These are phyloP conservation scores for Meloidogyne exigua DNA, from an alignment of 1,140 invertebrate genomes.

Conservation along the genomic window DNA sequence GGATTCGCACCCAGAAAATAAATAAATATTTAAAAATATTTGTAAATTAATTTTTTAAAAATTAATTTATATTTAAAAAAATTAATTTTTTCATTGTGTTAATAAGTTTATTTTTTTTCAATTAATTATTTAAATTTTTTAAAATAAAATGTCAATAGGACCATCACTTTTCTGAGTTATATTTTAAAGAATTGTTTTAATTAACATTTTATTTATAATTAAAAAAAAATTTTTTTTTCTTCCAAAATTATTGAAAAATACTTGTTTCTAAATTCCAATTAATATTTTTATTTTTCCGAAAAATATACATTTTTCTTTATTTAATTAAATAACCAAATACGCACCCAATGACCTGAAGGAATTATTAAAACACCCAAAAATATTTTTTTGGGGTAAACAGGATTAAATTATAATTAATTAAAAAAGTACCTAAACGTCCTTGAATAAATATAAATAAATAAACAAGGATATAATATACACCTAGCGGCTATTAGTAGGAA, in stretches of 20 bases:
- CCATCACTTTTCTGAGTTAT: too few species aligned
- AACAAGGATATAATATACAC: not conserved
- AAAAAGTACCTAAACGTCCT: slow-evolving; percentile 4
- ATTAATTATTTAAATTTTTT: too few species aligned
- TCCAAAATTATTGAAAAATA: too few species aligned
- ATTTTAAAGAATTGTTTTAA: too few species aligned
- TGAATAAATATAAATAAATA: not conserved
- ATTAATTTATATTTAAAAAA: not conserved
- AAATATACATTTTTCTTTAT: too few species aligned
- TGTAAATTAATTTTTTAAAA: not conserved
- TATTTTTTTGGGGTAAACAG: not conserved
- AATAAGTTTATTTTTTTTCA: too few species aligned
- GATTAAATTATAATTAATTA: not conserved
- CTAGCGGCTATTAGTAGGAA: not conserved
- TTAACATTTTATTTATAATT: too few species aligned
- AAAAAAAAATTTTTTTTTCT: too few species aligned
- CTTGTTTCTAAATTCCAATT: too few species aligned
- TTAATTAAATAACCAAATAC: not conserved
- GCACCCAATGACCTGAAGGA: not conserved
- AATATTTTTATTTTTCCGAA: too few species aligned
- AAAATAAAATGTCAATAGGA: too few species aligned
- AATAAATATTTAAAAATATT: not conserved
- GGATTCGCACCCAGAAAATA: not conserved
- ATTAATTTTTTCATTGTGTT: too few species aligned
- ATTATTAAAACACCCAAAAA: not conserved